A percentile compares a stretch with the other conserved stretches of the same genome.
Conservation (phyloP, 1,140 invertebrate species). For the Drosophila simulans region DNA sequence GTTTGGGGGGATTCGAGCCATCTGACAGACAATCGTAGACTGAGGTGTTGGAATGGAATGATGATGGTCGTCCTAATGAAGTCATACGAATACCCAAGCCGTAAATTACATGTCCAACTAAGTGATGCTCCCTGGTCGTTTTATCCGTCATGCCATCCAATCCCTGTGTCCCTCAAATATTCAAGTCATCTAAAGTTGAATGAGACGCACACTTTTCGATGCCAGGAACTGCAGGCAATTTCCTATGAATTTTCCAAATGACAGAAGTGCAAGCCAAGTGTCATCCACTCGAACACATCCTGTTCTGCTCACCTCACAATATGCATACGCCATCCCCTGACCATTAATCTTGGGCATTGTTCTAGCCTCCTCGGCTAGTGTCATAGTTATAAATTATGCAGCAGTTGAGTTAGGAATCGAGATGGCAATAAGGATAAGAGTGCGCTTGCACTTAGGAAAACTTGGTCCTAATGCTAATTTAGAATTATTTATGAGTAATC, state of each 20-base stretch:
- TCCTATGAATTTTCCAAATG: conserved; percentile 25
- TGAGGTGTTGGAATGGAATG: conserved; percentile 42
- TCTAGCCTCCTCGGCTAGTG: conserved; percentile 48
- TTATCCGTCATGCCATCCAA: conserved; percentile 10
- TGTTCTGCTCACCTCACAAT: conserved; percentile 37
- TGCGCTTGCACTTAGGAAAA: conserved; percentile 13
- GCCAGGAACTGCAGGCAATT: conserved; percentile 30
- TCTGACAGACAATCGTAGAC: conserved; percentile 51
- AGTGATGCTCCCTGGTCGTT: conserved; percentile 26
- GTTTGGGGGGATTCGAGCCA: background rate
- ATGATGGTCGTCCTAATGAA: conserved; percentile 36
- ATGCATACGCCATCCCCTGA: conserved; percentile 25
- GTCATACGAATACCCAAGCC: conserved; percentile 26
- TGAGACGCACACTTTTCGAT: conserved; percentile 32
- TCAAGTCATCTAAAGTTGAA: conserved; percentile 40
- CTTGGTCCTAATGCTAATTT: background rate
- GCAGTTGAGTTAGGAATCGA: conserved; percentile 40
- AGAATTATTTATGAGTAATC: background rate
- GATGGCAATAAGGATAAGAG: conserved; percentile 41
- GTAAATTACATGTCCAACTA: conserved; percentile 42
- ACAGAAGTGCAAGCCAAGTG: conserved; percentile 22
- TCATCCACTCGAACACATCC: conserved; percentile 50
- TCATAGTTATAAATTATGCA: conserved; percentile 79
- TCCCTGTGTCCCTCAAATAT: conserved; percentile 27
- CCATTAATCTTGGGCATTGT: conserved; percentile 78